Conservation (phyloP, 2,113 vertebrate species). For the Xiphias gladius region DNA sequence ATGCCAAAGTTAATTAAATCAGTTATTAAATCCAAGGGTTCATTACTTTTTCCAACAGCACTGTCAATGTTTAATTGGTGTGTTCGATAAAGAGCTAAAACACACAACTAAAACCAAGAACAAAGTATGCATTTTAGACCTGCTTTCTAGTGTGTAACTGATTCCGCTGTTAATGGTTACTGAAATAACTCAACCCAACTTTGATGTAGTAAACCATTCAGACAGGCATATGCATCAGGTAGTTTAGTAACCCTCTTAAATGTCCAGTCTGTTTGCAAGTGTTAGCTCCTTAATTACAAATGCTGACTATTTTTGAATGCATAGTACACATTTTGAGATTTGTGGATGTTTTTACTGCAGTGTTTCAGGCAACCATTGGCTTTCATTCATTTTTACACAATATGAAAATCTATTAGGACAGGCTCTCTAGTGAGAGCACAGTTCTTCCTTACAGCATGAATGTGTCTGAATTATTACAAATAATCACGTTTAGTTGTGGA, state of each 20-base stretch:
- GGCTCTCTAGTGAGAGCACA: no score
- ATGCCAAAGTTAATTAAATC: no score
- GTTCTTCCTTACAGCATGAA: no score
- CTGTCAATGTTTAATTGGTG: background rate
- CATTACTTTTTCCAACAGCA: no score
- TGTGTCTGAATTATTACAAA: background rate
- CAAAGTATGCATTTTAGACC: background rate
- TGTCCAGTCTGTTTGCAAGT: background rate
- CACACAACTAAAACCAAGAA: no score
- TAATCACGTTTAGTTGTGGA: no score
- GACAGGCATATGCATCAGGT: slow-evolving; percentile 12
- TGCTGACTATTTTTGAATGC: background rate
- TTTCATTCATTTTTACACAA: background rate
- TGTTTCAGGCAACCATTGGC: background rate
- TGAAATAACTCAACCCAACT: background rate
- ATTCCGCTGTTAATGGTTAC: slow-evolving; percentile 15
- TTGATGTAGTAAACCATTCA: slow-evolving; percentile 1
- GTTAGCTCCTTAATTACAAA: background rate
- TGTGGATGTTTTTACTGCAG: background rate
- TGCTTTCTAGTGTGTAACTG: background rate
- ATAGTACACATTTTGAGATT: background rate
- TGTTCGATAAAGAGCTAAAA: background rate
- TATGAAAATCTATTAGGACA: no score
- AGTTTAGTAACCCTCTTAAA: background rate
- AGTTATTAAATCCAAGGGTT: no score